Evolutionary conservation across 1,140 invertebrate species (phyloP).

Genomic region (Bombyx mandarina): DNA sequence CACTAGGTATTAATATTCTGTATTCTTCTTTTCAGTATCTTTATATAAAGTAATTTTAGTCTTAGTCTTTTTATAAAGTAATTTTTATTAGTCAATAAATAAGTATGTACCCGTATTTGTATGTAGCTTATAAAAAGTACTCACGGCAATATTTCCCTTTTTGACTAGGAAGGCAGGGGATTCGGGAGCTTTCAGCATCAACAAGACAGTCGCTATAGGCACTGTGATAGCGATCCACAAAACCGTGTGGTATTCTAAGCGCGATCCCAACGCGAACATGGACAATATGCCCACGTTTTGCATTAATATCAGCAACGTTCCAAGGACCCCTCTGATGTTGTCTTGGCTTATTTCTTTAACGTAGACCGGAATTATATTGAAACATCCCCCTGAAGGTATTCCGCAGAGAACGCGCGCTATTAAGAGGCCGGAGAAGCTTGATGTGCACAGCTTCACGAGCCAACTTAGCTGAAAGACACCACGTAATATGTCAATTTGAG

Average conservation of each 20-base stretch:
- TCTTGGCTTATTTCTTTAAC: constrained; percentile 22
- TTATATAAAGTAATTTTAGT: no score
- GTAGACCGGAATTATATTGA: constrained; percentile 15
- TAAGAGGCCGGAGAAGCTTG: constrained; percentile 9
- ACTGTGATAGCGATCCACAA: constrained; percentile 13
- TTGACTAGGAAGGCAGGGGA: constrained; percentile 27
- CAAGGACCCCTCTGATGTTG: constrained; percentile 12
- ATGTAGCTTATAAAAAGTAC: constrained; percentile 2
- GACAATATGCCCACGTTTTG: constrained; percentile 20
- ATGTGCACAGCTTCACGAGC: constrained; percentile 14
- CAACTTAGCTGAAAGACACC: constrained; percentile 17
- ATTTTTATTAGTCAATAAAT: no score
- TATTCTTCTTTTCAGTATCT: no score
- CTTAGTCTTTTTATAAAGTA: no score
- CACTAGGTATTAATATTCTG: no score
- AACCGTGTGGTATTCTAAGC: constrained; percentile 46
- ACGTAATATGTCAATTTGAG: no score
- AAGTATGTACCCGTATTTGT: no score
- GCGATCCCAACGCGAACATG: constrained; percentile 70
- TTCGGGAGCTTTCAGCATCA: constrained; percentile 24
- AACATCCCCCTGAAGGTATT: constrained; percentile 15
- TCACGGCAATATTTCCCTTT: constrained; percentile 17
- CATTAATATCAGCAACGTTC: constrained; percentile 10
- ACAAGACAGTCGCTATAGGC: constrained; percentile 11
- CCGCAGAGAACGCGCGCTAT: constrained; percentile 17